Base-by-base conservation (phyloP, 2,888 invertebrate species). In the Hermaeophaga mercurialis region DNA sequence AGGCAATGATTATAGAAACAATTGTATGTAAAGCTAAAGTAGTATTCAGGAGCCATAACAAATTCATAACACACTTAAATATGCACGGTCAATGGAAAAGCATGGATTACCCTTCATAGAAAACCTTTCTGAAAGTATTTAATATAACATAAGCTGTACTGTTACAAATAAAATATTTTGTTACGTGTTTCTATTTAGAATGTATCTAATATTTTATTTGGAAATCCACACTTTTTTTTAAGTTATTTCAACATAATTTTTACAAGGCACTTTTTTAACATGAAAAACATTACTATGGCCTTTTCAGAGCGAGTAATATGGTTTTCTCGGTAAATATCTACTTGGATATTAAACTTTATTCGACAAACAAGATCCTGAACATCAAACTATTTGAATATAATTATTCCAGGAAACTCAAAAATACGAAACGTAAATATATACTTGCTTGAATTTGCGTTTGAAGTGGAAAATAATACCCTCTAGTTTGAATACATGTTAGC, bases 351-450 rank as follows among this genome's bases (percentile, higher is more conserved):
- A 31, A 28, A 33, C 31, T 45, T 45, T 45, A 33, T 45, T 31
- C 18, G 2, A 11, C 45, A 33, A 45, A 45, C 33, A 45, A 45
- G 45, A 45, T 45, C 33, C 44, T 33, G 24, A 45, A 45, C 45
- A 45, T 45, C 45, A 45, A 45, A 45, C 45, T 45, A 45, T 45
- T 45, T 45, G 33, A 45, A 45, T 45, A 45, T 45, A 45, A 45
- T 45, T 45, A 45, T 45, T 33, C 31, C 33, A 7, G 31, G 31
- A 14, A 45, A 17, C 18, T 33, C 45, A 33, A 45, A 45, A 45
- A 45, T 45, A 8, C 28, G 45, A 45, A 45, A 28, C 31, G 45
- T 24, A 45, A 45, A 45, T 45, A 45, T 43, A 43, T 26, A 43
- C 24, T 43, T 14, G 26, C 43, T 43, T 14, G 43, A 26, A 12